Percentiles rank a stretch among this genome's conserved stretches.
Evolutionary conservation across 1,140 invertebrate genomes (phyloP).

Genomic region (Euglossa dilemma): DNA sequence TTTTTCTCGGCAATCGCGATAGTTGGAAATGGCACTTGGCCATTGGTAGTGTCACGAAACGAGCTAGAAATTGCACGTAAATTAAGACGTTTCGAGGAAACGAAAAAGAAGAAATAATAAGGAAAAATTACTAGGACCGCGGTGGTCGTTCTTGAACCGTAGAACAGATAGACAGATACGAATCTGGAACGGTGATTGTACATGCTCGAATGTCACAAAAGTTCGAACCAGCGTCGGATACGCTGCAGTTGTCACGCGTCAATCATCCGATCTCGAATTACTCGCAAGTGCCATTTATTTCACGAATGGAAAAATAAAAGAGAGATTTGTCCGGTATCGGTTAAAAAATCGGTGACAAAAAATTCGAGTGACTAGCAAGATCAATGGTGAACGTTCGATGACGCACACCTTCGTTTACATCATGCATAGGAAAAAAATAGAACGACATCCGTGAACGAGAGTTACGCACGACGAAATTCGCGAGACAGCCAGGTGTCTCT

Average conservation of each 20-base stretch:
- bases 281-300: not conserved
- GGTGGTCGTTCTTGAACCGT: not conserved
- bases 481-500: not conserved
- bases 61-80: not conserved
- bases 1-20: not conserved
- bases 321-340: not conserved
- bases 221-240: not conserved
- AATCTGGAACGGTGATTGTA: not conserved
- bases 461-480: not conserved
- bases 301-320: not conserved
- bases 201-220: not conserved
- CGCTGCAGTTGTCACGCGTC: not conserved
- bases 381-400: slow-evolving; percentile 29
- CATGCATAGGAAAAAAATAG: not conserved
- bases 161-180: not conserved
- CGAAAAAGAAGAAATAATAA: not conserved
- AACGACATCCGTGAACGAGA: not conserved
- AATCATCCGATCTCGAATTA: not conserved
- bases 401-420: not conserved
- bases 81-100: not conserved
- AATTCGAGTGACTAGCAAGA: not conserved
- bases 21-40: not conserved
- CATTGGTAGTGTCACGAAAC: not conserved
- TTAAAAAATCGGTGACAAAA: not conserved
- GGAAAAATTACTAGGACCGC: not conserved